Evolutionary conservation across 2,888 invertebrate genomes (phyloP), one percentile per base, ranked within the genome.

Genomic region (Phragmatobia fuliginosa): DNA sequence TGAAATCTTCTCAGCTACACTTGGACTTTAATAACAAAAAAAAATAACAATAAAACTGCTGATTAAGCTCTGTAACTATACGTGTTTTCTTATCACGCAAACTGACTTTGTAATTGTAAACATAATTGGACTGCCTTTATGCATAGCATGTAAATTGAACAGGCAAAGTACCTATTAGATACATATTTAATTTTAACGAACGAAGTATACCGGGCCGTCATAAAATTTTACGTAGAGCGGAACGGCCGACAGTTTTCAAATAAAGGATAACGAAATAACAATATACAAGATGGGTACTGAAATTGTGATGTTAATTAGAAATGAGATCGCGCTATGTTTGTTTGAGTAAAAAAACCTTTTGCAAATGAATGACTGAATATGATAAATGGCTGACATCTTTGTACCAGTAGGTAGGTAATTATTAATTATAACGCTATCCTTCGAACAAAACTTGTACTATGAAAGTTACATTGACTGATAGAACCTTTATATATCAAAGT

Each of bases 181-280:
- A 78, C 68, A 80, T 73, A 75, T 81, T 80, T 73, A 80, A 80
- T 73, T 81, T 80, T 75, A 78, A 80, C 73, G 73, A 74, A 69
- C 33, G 62, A 32, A 67, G 68, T 69, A 62, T 72, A 66, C 36
- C 49, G 52, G 52, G 63, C 49, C 65, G 31, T 70, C 76, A 71
- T 82, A 76, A 82, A 78, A 78, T 78, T 76, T 82, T 70, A 82
- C 67, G 70, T 52, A 38, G 38, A 63, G 68, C 73, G 72, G 69
- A 73, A 65, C 68, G 68, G n/a, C 45, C 52, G 56, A 52, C 45
- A 66, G 61, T 52, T 61, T 62, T 61, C 25, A 45, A 67, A 56
- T 68, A 67, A 79, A 41, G 28, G 41, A 16, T 62, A 62, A 38
- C 38, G 61, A 58, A 14, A 58, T 41, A 66, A 25, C 32, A 59